A percentile compares a stretch with the other conserved stretches of the same genome.
phyloP scores from a whole-genome alignment of 1,140 invertebrate genomes.

The Ganaspis sp. region DNA sequence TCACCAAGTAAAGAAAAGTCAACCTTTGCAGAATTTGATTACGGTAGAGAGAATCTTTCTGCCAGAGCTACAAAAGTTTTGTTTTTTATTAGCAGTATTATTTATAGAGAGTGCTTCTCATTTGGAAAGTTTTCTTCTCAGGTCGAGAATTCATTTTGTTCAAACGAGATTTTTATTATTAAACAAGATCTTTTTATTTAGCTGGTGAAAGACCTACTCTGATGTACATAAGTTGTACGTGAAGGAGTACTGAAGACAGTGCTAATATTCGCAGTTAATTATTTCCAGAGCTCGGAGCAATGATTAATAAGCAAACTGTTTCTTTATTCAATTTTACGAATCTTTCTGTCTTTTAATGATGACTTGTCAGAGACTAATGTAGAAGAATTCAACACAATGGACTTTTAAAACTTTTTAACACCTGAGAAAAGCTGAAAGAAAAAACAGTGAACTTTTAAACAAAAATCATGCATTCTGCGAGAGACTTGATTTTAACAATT shows the following conservation, averaged over 20 bases:
- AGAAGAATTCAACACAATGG: no score
- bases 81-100: slow-evolving; percentile 44
- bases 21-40: background rate
- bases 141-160: background rate
- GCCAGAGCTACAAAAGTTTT: slow-evolving; percentile 36
- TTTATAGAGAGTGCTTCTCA: slow-evolving; percentile 31
- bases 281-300: slow-evolving; percentile 1
- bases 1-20: background rate
- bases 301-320: background rate
- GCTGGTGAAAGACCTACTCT: background rate
- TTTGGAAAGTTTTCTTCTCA: background rate
- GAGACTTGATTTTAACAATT: no score
- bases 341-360: background rate
- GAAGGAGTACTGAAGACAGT: slow-evolving; percentile 1
- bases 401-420: no score
- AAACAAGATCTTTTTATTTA: no score
- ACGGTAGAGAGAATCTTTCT: background rate
- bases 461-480: background rate
- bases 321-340: background rate
- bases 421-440: no score
- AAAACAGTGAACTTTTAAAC: no score
- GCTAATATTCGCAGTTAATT: background rate
- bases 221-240: slow-evolving; percentile 9
- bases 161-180: no score
- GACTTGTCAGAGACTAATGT: background rate